These are phyloP conservation scores for Hycleus phaleratus DNA, from an alignment of 1,140 invertebrate species.

Conservation along the genomic window DNA sequence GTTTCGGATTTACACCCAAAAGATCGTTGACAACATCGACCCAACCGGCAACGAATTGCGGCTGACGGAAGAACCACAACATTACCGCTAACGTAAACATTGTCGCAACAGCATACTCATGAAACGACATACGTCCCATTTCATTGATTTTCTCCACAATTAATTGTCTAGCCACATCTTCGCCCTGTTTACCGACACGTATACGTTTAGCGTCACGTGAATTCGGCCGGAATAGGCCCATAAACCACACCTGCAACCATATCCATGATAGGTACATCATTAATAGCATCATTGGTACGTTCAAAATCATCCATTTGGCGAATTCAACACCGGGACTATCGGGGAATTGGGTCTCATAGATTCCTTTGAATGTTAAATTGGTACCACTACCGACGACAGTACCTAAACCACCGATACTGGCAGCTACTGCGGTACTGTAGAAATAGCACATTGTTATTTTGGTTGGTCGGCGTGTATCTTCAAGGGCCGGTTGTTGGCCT, in stretches of 20 bases:
- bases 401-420: conserved; percentile 74
- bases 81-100: conserved; percentile 72
- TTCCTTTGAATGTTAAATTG: conserved; percentile 72
- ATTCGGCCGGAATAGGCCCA: conserved; percentile 57
- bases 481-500: conserved; percentile 13
- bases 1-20: conserved; percentile 21
- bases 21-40: conserved; percentile 50
- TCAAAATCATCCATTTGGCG: conserved; percentile 65
- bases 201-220: conserved; percentile 34
- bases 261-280: conserved; percentile 66
- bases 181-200: conserved; percentile 41
- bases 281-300: conserved; percentile 59
- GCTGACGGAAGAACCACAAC: conserved; percentile 83
- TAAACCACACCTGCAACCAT: conserved; percentile 63
- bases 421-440: conserved; percentile 72
- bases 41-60: conserved; percentile 77
- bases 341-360: conserved; percentile 29
- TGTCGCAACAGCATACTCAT: conserved; percentile 66
- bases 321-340: conserved; percentile 57
- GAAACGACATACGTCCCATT: conserved; percentile 72
- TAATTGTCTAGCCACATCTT: conserved; percentile 54
- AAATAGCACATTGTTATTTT: conserved; percentile 63
- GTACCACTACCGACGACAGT: conserved; percentile 83
- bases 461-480: conserved; percentile 43
- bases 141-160: conserved; percentile 65